Percentiles rank a stretch among this genome's conserved stretches.
These are phyloP conservation scores for Polyommatus iphigenia DNA, from an alignment of 2,888 invertebrate species.

Conservation along the genomic window DNA sequence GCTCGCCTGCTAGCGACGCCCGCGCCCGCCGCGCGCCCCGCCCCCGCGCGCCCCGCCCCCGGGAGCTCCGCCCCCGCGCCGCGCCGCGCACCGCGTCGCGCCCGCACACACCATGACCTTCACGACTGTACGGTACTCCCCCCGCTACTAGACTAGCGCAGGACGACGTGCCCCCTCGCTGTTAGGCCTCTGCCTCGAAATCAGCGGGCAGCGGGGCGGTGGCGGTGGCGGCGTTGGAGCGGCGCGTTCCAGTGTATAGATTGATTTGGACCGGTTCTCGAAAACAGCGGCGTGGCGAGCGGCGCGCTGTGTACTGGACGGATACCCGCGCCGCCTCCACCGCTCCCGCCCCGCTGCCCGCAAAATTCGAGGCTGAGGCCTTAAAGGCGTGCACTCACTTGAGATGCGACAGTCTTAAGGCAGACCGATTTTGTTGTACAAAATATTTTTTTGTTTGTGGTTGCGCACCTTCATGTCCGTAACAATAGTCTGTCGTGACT, in stretches of 20 bases:
- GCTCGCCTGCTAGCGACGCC: slow-evolving; percentile 36
- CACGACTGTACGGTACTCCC: slow-evolving; percentile 22
- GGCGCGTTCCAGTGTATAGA: too few relatives aligned
- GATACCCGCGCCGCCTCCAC: too few relatives aligned
- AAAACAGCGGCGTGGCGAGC: too few relatives aligned
- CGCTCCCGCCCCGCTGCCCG: too few relatives aligned
- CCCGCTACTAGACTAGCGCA: slow-evolving; percentile 7
- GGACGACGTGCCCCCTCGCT: background rate
- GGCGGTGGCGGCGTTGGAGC: too few relatives aligned
- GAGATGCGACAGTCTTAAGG: background rate
- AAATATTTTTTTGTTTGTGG: background rate
- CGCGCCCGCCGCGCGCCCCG: slow-evolving; percentile 81
- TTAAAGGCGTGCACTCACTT: background rate
- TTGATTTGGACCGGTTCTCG: too few relatives aligned
- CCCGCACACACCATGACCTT: slow-evolving; percentile 31
- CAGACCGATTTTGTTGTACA: background rate
- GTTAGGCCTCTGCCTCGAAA: too few relatives aligned
- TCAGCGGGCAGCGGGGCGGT: too few relatives aligned
- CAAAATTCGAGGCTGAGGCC: too few relatives aligned
- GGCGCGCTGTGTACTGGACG: too few relatives aligned
- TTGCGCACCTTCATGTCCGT: background rate
- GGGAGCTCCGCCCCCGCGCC: slow-evolving; percentile 21
- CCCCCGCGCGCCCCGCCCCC: slow-evolving; percentile 24
- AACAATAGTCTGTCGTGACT: background rate
- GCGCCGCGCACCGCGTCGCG: slow-evolving; percentile 32